Evolutionary conservation across 2,888 invertebrate genomes (phyloP).

Genomic region (Pseudococcus jackbeardsleyi): DNA sequence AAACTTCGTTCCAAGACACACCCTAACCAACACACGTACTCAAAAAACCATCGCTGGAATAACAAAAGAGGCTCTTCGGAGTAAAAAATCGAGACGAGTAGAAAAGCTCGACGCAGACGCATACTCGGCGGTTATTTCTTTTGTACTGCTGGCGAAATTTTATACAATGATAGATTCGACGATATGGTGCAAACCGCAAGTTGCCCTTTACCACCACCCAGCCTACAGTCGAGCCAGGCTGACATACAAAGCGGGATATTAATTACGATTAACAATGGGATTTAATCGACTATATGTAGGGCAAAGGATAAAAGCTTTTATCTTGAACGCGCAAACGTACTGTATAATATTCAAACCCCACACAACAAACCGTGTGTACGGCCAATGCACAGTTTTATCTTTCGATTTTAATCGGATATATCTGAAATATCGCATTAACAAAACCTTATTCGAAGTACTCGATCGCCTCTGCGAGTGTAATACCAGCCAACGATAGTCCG

Average conservation of each 20-base stretch:
- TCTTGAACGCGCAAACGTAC: conserved; percentile 47
- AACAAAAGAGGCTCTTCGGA: not conserved
- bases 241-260: conserved; percentile 57
- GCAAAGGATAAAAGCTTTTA: conserved; percentile 57
- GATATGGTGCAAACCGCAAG: conserved; percentile 37
- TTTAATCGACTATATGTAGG: conserved; percentile 57
- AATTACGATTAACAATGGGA: conserved; percentile 62
- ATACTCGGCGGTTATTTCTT: not conserved
- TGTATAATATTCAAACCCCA: conserved; percentile 38
- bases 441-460: conserved; percentile 49
- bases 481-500: not conserved
- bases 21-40: too few species aligned
- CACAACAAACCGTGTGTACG: not conserved
- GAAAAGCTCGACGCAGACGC: not conserved
- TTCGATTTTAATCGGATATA: conserved; percentile 50
- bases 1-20: too few species aligned
- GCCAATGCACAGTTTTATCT: conserved; percentile 42
- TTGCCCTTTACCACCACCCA: not conserved
- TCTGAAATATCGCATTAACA: conserved; percentile 45
- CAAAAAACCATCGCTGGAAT: too few species aligned
- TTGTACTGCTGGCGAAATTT: conserved; percentile 21
- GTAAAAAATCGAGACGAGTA: not conserved
- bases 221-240: not conserved
- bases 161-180: conserved; percentile 43
- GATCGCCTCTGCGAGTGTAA: not conserved